A percentile compares a stretch with the other conserved stretches of the same genome.
These are phyloP conservation scores for Drosophila nebulosa DNA, from an alignment of 1,140 invertebrate species.

Conservation along the genomic window DNA sequence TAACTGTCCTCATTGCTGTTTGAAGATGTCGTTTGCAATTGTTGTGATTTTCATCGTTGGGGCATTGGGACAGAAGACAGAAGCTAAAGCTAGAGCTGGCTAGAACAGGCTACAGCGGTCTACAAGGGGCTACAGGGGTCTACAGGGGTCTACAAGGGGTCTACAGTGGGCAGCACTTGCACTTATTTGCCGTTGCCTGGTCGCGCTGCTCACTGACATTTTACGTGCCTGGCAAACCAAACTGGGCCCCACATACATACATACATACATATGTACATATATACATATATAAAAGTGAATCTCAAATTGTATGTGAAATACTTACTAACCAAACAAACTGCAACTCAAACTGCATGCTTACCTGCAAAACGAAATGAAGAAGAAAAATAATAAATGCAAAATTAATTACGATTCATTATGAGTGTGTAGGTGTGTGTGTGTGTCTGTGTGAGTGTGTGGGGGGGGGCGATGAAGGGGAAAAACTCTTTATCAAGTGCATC, in stretches of 20 bases:
- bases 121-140: too few species aligned
- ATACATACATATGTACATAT: too few species aligned
- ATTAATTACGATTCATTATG: not conserved
- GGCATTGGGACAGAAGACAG: constrained; percentile 30
- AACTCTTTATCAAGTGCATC: too few species aligned
- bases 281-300: constrained; percentile 17
- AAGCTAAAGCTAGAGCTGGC: too few species aligned
- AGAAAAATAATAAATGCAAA: constrained; percentile 2
- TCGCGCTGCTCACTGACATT: not conserved
- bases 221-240: constrained; percentile 49
- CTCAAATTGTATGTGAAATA: constrained; percentile 6
- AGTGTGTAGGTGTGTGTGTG: too few species aligned
- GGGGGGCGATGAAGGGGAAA: too few species aligned
- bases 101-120: constrained; percentile 41
- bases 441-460: too few species aligned
- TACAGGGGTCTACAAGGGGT: too few species aligned
- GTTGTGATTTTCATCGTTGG: constrained; percentile 51
- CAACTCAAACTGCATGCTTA: constrained; percentile 37
- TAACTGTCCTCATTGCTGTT: constrained; percentile 17
- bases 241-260: constrained; percentile 14
- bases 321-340: not conserved
- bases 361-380: constrained; percentile 61
- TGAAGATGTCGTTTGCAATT: constrained; percentile 54
- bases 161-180: constrained; percentile 41
- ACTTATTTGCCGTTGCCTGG: constrained; percentile 48